phyloP scores from a whole-genome alignment of 2,888 invertebrate genomes.

The Pelosia muscerda region DNA sequence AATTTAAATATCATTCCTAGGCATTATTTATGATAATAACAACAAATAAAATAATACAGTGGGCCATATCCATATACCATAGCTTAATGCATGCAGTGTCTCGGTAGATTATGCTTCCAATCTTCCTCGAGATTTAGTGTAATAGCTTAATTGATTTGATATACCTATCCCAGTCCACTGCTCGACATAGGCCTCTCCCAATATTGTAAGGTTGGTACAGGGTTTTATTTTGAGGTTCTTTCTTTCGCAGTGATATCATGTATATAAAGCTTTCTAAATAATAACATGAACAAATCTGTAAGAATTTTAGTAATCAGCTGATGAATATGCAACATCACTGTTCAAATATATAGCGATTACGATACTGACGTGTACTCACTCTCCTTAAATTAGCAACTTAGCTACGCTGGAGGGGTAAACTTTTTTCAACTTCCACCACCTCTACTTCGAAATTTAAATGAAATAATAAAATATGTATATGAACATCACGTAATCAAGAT shows the following conservation, averaged over 20 bases:
- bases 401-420: too few species aligned
- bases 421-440: too few species aligned
- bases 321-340: not conserved
- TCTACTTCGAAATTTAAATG: conserved; percentile 47
- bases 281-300: conserved; percentile 16
- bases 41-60: conserved; percentile 23
- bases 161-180: too few species aligned
- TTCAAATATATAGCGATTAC: not conserved
- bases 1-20: conserved; percentile 47
- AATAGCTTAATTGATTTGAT: too few species aligned
- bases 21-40: conserved; percentile 42
- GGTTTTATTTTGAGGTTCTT: too few species aligned
- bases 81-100: conserved; percentile 4
- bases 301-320: not conserved
- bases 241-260: too few species aligned
- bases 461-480: conserved; percentile 47
- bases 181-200: too few species aligned
- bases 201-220: too few species aligned
- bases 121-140: not conserved
- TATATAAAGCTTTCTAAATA: conserved; percentile 26
- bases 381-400: too few species aligned
- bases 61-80: conserved; percentile 21
- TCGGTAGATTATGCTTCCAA: not conserved
- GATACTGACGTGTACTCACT: not conserved
- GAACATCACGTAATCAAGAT: conserved; percentile 52